Conservation (phyloP, 2,113 vertebrate genomes). For the Ochotona curzoniae region DNA sequence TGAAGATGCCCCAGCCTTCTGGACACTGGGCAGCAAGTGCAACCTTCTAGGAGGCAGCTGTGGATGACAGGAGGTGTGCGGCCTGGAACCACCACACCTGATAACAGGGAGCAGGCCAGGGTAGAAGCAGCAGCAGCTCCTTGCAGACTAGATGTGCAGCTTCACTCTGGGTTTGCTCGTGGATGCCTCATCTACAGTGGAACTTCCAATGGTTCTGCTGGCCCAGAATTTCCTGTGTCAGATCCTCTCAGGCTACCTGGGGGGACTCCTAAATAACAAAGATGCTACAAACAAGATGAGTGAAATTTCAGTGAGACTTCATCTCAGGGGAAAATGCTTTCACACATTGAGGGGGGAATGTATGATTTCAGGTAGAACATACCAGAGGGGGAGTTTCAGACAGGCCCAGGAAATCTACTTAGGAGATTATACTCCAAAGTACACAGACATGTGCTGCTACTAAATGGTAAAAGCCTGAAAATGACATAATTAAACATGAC, state of each 20-base stretch:
- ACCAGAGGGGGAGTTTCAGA: not conserved
- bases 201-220: not conserved
- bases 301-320: slow-evolving; percentile 11
- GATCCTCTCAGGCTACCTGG: slow-evolving; percentile 2
- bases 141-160: rapidly evolving
- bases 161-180: not conserved
- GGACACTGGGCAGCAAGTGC: not conserved
- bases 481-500: not conserved
- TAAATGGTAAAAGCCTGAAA: not conserved
- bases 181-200: not conserved
- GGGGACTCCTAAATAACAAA: not conserved
- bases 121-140: not conserved
- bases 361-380: not conserved
- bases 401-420: not conserved
- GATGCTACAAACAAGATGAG: not conserved
- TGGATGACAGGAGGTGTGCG: rapidly evolving
- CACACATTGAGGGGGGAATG: not conserved
- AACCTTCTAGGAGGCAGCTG: rapidly evolving
- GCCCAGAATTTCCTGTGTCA: not conserved
- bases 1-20: rapidly evolving
- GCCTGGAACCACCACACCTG: not conserved
- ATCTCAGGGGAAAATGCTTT: not conserved
- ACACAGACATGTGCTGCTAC: not conserved
- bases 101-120: not conserved
- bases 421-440: not conserved